These are phyloP conservation scores for Stramonita haemastoma DNA, from an alignment of 2,888 invertebrate species.

Conservation along the genomic window DNA sequence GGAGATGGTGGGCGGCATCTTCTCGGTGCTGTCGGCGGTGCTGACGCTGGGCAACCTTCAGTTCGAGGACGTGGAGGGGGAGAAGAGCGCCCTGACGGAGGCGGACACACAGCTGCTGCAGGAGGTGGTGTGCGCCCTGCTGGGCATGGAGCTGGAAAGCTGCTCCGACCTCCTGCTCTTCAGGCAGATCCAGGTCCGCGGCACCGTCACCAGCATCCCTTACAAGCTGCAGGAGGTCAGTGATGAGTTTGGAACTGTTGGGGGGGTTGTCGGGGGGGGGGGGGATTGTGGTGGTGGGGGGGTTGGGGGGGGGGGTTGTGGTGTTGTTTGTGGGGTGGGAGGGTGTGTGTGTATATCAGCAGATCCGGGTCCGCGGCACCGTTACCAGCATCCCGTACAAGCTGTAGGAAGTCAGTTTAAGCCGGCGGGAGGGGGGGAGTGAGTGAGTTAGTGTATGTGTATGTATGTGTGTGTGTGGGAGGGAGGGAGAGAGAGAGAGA, in stretches of 20 bases:
- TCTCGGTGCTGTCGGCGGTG: conserved; percentile 67
- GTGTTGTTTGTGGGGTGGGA: conserved; percentile 50
- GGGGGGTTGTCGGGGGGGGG: too few relatives aligned
- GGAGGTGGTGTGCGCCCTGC: conserved; percentile 64
- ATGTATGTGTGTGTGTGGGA: neutral
- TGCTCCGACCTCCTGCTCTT: conserved; percentile 63
- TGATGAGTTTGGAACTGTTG: neutral
- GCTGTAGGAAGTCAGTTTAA: conserved; percentile 70
- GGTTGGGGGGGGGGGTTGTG: neutral
- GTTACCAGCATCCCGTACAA: conserved; percentile 72
- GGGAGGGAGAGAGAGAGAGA: neutral
- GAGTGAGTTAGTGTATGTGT: neutral
- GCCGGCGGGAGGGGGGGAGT: too few relatives aligned
- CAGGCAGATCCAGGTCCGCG: conserved; percentile 71
- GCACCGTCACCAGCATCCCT: conserved; percentile 71
- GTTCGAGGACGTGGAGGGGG: conserved; percentile 71
- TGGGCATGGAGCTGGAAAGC: conserved; percentile 66
- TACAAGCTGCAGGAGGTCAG: conserved; percentile 72
- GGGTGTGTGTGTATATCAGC: conserved; percentile 51
- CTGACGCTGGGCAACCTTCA: conserved; percentile 69
- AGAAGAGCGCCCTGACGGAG: conserved; percentile 66
- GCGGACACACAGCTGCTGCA: conserved; percentile 60
- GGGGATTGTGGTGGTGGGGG: neutral
- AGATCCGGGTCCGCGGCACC: conserved; percentile 70
- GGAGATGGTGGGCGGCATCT: conserved; percentile 69